These are phyloP conservation scores for Amblyraja radiata DNA, from an alignment of 2,797 vertebrate species.

Conservation along the genomic window DNA sequence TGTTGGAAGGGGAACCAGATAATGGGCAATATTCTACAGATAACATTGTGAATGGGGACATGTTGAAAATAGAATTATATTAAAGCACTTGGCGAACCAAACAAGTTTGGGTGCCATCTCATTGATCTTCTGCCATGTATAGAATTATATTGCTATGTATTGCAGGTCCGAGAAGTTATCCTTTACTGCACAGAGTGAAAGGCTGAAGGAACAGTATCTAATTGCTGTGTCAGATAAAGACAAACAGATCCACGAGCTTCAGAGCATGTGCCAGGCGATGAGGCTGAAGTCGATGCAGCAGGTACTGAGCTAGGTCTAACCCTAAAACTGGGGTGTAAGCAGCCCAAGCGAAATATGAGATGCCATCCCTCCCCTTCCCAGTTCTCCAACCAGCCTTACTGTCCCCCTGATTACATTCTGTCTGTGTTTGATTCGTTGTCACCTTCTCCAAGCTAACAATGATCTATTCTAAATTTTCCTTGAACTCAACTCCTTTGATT, in stretches of 20 bases:
- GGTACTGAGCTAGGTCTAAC: background rate
- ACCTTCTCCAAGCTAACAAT: too few species aligned
- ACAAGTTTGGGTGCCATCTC: background rate
- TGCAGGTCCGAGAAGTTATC: constrained; percentile 68
- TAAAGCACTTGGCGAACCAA: background rate
- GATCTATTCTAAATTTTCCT: too few species aligned
- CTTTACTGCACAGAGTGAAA: constrained; percentile 69
- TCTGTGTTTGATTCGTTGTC: too few species aligned
- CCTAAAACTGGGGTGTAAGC: too few species aligned
- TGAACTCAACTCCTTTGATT: too few species aligned
- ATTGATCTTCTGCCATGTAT: background rate
- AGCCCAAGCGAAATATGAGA: too few species aligned
- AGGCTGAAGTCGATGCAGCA: constrained; percentile 39
- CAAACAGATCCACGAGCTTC: constrained; percentile 67
- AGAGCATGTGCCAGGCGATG: constrained; percentile 60
- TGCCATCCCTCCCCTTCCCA: too few species aligned
- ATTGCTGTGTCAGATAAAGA: constrained; percentile 74
- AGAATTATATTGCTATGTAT: constrained; percentile 1
- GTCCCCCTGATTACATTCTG: too few species aligned
- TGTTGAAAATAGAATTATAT: background rate
- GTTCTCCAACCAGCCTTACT: too few species aligned
- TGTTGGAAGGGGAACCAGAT: too few species aligned
- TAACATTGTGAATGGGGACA: background rate
- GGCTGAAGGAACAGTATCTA: constrained; percentile 77
- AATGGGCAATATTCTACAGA: too few species aligned